A percentile compares a stretch with the other conserved stretches of the same genome.
phyloP scores from a whole-genome alignment of 2,888 invertebrate genomes.

The Vandiemenella viatica region DNA sequence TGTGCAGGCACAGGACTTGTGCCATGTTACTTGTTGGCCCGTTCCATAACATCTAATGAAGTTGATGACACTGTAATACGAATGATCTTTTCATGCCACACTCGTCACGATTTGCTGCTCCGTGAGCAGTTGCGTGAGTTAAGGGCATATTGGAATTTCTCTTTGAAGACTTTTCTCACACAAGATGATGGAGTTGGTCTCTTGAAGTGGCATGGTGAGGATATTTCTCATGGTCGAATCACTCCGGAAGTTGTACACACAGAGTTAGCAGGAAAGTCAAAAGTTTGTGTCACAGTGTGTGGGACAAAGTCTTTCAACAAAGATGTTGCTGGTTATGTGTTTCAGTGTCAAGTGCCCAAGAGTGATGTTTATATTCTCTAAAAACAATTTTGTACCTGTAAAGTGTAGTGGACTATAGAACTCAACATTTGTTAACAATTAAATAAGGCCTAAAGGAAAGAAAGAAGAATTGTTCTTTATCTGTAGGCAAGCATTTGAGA shows the following conservation, averaged over 20 bases:
- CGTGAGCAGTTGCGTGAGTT: constrained; percentile 43
- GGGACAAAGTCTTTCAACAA: constrained; percentile 42
- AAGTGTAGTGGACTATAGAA: too few species aligned
- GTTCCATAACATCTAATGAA: constrained; percentile 45
- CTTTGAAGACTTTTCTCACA: constrained; percentile 42
- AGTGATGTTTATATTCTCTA: constrained; percentile 3
- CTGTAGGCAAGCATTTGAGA: too few species aligned
- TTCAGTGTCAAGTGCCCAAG: not conserved
- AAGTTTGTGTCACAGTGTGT: constrained; percentile 40
- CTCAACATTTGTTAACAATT: too few species aligned
- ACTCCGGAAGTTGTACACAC: constrained; percentile 24
- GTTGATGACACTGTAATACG: constrained; percentile 47
- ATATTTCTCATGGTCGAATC: constrained; percentile 30
- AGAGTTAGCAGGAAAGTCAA: constrained; percentile 25
- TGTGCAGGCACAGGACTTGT: constrained; percentile 65
- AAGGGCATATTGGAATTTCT: constrained; percentile 57
- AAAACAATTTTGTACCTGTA: too few species aligned
- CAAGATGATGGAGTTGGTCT: constrained; percentile 25
- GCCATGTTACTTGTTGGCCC: constrained; percentile 48
- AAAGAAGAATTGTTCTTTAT: too few species aligned
- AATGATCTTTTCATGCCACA: constrained; percentile 45
- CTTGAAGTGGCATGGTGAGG: constrained; percentile 52
- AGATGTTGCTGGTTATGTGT: constrained; percentile 32
- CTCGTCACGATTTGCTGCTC: constrained; percentile 40
- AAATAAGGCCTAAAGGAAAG: too few species aligned